A percentile compares a stretch with the other conserved stretches of the same genome.
Evolutionary conservation across 1,140 invertebrate genomes (phyloP).

Genomic region (Cotesia glomerata): DNA sequence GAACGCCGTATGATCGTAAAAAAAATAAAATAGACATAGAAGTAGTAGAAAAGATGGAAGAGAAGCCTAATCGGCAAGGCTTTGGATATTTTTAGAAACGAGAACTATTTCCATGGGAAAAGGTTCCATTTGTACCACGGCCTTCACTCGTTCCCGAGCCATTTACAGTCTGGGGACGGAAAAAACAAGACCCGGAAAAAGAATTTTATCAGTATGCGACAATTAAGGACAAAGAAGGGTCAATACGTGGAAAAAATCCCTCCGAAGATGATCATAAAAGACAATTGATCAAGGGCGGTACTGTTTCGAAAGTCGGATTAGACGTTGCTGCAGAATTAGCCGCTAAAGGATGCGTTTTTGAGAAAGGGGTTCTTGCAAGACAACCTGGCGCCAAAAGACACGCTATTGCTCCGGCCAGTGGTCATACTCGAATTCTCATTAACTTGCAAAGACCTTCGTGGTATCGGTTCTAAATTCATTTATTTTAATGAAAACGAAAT

Average conservation of each 20-base stretch:
- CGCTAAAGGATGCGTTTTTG: conserved; percentile 55
- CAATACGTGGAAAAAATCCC: conserved; percentile 50
- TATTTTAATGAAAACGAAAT: neutral
- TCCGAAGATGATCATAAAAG: conserved; percentile 55
- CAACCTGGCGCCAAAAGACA: conserved; percentile 48
- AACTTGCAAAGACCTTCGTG: conserved; percentile 59
- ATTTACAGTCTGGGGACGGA: conserved; percentile 78
- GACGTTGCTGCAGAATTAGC: conserved; percentile 57
- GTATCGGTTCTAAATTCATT: conserved; percentile 56
- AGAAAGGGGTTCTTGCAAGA: conserved; percentile 54
- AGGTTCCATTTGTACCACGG: conserved; percentile 81
- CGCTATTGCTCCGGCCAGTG: conserved; percentile 47
- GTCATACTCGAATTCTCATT: conserved; percentile 56
- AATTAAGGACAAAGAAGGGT: conserved; percentile 53
- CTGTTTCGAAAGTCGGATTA: conserved; percentile 54
- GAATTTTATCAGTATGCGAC: conserved; percentile 60
- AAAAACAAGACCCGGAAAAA: conserved; percentile 57
- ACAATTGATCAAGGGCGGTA: conserved; percentile 55
- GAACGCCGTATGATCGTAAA: conserved; percentile 26
- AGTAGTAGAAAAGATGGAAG: neutral
- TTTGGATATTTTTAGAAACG: conserved; percentile 71
- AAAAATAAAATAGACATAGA: conserved; percentile 6
- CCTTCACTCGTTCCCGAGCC: conserved; percentile 81
- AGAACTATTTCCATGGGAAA: conserved; percentile 79
- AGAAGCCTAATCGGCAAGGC: neutral